Percentiles rank a stretch among this genome's conserved stretches.
phyloP scores from a whole-genome alignment of 2,888 invertebrate species.

The Anoplius nigerrimus region DNA sequence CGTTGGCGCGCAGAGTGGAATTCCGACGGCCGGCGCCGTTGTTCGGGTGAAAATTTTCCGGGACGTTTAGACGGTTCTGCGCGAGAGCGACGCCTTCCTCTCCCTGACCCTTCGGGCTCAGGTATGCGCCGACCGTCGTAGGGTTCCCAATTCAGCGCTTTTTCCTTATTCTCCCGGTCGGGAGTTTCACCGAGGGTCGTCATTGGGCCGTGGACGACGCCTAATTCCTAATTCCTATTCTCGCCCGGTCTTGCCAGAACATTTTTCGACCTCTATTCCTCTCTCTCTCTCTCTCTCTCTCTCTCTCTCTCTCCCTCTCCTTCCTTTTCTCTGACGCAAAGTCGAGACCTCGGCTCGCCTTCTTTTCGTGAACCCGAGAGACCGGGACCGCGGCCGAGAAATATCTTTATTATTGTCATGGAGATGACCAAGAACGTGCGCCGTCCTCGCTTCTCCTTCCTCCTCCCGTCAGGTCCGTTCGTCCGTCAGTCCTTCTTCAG shows the following conservation, averaged over 20 bases:
- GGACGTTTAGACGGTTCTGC: too few species aligned
- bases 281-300: slow-evolving; percentile 2
- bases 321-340: slow-evolving; percentile 15
- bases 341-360: slow-evolving; percentile 27
- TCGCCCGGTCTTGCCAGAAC: slow-evolving; percentile 43
- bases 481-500: too few species aligned
- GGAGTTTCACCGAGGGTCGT: slow-evolving; percentile 52
- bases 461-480: too few species aligned
- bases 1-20: neutral
- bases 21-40: neutral
- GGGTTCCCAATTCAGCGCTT: slow-evolving; percentile 46
- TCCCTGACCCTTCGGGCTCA: slow-evolving; percentile 37
- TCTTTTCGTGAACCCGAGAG: slow-evolving; percentile 29
- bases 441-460: slow-evolving; percentile 10
- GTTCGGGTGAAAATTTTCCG: slow-evolving; percentile 1
- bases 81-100: slow-evolving; percentile 20
- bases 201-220: slow-evolving; percentile 27
- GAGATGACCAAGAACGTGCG: slow-evolving; percentile 58
- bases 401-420: slow-evolving; percentile 73
- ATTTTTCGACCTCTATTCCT: slow-evolving; percentile 17
- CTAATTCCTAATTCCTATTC: slow-evolving; percentile 69
- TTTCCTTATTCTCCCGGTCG: slow-evolving; percentile 49
- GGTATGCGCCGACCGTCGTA: slow-evolving; percentile 46
- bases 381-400: slow-evolving; percentile 29
- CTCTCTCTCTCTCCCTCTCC: slow-evolving; percentile 30